Conservation (phyloP, 2,888 invertebrate genomes). For the Uloborus plumipes region DNA sequence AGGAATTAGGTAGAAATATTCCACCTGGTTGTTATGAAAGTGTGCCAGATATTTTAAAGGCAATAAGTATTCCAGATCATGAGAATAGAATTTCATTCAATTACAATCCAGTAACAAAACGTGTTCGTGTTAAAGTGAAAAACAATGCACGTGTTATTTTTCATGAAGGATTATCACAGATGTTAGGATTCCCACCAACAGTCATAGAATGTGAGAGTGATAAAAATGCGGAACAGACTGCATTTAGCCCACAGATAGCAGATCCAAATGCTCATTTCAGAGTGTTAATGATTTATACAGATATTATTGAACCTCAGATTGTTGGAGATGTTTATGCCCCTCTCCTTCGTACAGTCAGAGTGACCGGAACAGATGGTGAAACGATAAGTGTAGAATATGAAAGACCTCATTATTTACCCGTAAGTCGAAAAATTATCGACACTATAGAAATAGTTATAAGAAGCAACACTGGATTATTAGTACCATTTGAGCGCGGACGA, state of each 20-base stretch:
- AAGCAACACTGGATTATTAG: constrained; percentile 12
- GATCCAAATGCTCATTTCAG: constrained; percentile 6
- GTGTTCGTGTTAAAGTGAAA: neutral
- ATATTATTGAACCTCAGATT: constrained; percentile 12
- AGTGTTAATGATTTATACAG: constrained; percentile 2
- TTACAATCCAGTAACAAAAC: constrained; percentile 7
- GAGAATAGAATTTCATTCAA: neutral
- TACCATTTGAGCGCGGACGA: constrained; percentile 32
- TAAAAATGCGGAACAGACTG: neutral
- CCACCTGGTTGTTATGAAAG: constrained; percentile 37
- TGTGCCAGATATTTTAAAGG: constrained; percentile 19
- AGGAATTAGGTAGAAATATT: constrained; percentile 1
- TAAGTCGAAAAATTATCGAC: constrained; percentile 26
- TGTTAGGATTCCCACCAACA: neutral
- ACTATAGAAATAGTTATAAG: constrained; percentile 48
- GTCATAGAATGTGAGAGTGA: neutral
- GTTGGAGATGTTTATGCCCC: constrained; percentile 14
- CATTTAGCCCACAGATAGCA: constrained; percentile 5
- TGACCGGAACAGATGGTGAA: constrained; percentile 21
- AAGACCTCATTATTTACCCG: constrained; percentile 32
- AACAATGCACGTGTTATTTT: neutral
- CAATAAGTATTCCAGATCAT: neutral
- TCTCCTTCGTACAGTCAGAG: constrained; percentile 57
- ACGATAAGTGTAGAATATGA: neutral
- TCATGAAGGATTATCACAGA: neutral